Base-by-base conservation (phyloP, 2,113 vertebrate species). In the Rhodinocichla rosea region DNA sequence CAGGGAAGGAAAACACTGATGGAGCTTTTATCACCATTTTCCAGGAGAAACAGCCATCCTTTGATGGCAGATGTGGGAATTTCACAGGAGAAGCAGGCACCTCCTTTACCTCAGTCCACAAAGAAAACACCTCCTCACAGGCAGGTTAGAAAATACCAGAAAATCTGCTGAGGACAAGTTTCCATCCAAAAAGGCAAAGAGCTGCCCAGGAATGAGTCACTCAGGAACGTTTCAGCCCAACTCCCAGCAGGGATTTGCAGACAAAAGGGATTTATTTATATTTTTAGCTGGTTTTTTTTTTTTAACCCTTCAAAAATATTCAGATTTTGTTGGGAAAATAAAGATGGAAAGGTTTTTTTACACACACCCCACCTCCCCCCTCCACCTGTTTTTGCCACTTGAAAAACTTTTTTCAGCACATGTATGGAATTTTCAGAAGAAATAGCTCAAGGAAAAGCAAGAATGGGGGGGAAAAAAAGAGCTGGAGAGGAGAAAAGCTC, bases 261-360 rank as follows among this genome's bases (percentile, higher is more conserved):
- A 93, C 86, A 92, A 94, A 94, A 88, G 53, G 87, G 92, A 80
- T 76, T 83, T 90, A 62, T 92, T 92, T 87, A 6, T 60, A 71
- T 60, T 77, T 76, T 81, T 42, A 45, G 9, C 12, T 33, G 2
- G 1, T 14, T 20, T 19, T 62, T 39, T 37, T 12, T 78, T 76
- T 82, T 44, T 1, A 4, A 6, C 15, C 53, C 39, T 78, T 82
- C 23, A 44, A 49, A 94, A 62, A 63, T 63, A 79, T 6, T 68
- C 47, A 16, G 30, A 21, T 71, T 78, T 82, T 74, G 45, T 75
- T 59, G 23, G 69, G 35, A 57, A 87, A 87, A 91, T 82, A 71
- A 82, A 82, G 82, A 11, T 59, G 49, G 35, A 63, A 57, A 47
- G 10, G 9, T 26, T 70, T 53, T 39, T n/a, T 8, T 35, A 5